Base-by-base conservation (phyloP, 1,140 invertebrate genomes). In the Ephestia elutella region DNA sequence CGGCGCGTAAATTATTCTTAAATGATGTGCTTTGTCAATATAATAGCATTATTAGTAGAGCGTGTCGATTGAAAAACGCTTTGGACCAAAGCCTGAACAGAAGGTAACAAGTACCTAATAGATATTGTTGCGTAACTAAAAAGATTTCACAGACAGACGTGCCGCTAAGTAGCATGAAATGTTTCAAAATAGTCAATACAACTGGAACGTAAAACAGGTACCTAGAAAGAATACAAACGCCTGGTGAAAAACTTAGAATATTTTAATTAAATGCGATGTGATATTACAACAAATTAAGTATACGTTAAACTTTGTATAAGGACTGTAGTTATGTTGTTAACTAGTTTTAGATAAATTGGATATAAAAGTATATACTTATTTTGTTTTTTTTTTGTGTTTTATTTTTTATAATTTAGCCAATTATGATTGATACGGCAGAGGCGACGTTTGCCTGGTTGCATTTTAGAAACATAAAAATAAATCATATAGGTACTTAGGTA, bases 41-140 rank as follows among this genome's bases (percentile, higher is more conserved):
- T 55, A 70, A 56, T 20, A 0, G 54, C 56, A 76, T 48, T 68
- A 66, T 76, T 76, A 83, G 57, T 82, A 83, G 81, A 87, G 80
- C 81, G 76, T 87, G 75, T 76, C 81, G 69, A 67, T 84, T 81
- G 69, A 75, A 75, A 70, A 80, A 75, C 68, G 63, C 68, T 73
- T 63, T 68, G 66, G 70, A 62, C 71, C 70, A 73, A 74, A 78
- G 68, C 70, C 69, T 75, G 57, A 76, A 70, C 63, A 64, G 59
- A 72, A 68, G 64, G 68, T 67, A 76, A 72, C 72, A 68, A 65
- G 66, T 68, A 32, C 30, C 30, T 32, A 78, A 71, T 71, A 70
- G 66, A 65, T 65, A 67, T 78, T 77, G 73, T 85, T 87, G 70
- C 75, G 75, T 81, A 78, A 75, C 65, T 38, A 63, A 80, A 77